Evolutionary conservation across 2,888 invertebrate genomes (phyloP).

Genomic region (Drosophila emarginata): DNA sequence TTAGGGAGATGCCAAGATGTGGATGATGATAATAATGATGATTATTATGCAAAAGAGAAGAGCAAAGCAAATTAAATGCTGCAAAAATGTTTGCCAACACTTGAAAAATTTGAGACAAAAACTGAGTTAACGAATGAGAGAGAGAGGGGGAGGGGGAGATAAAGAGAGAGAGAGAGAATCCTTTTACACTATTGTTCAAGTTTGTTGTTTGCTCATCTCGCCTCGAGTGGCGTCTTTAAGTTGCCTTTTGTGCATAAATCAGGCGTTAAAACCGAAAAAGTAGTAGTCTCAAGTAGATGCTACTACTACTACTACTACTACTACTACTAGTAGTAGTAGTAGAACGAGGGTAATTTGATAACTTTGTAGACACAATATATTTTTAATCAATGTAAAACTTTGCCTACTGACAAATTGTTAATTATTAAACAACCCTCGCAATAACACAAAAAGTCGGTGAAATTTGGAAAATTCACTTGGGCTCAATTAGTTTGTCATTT

Average conservation of each 20-base stretch:
- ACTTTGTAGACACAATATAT: not conserved
- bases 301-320: not conserved
- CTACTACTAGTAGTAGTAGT: not conserved
- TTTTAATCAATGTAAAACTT: not conserved
- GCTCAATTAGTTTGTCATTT: slow-evolving; percentile 63
- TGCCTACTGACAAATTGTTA: too few species aligned
- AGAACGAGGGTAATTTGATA: not conserved
- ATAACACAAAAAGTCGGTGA: slow-evolving; percentile 1
- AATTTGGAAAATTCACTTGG: slow-evolving; percentile 23
- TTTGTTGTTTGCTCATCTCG: slow-evolving; percentile 43
- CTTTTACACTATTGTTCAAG: slow-evolving; percentile 1
- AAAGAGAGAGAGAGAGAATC: not conserved
- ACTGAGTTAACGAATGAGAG: not conserved
- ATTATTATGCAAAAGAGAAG: slow-evolving; percentile 66
- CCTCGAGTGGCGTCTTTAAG: slow-evolving; percentile 43
- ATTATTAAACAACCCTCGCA: not conserved
- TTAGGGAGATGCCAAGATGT: slow-evolving; percentile 15
- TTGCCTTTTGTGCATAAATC: slow-evolving; percentile 46
- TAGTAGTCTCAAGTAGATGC: slow-evolving; percentile 29
- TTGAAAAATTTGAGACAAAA: slow-evolving; percentile 8
- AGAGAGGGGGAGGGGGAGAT: not conserved
- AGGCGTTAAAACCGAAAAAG: slow-evolving; percentile 42
- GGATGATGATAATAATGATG: slow-evolving; percentile 33
- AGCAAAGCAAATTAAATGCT: slow-evolving; percentile 60
- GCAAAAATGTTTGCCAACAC: slow-evolving; percentile 60